Conservation (phyloP, 2,797 vertebrate genomes). For the Thamnophis elegans region DNA sequence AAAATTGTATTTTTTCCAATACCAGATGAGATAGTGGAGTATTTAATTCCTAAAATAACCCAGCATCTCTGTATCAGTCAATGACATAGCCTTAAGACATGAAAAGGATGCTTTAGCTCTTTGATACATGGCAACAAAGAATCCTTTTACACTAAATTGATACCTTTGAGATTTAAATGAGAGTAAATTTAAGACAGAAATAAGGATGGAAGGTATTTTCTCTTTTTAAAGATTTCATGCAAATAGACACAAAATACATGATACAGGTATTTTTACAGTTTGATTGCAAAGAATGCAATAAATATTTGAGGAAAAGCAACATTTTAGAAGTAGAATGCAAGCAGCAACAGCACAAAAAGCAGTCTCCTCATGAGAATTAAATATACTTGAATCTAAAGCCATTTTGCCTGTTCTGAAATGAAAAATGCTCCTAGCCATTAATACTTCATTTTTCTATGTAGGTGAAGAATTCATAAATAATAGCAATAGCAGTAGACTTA, state of each 20-base stretch:
- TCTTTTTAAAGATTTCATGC: neutral
- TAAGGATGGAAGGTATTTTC: neutral
- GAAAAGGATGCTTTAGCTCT: neutral
- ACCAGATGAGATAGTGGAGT: neutral
- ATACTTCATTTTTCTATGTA: conserved; percentile 48
- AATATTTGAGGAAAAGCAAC: conserved; percentile 33
- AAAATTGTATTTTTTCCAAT: neutral
- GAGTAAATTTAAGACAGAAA: neutral
- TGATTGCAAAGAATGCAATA: conserved; percentile 12
- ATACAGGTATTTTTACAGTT: neutral
- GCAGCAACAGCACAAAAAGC: conserved; percentile 2
- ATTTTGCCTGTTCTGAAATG: conserved; percentile 33
- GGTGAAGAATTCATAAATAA: conserved; percentile 44
- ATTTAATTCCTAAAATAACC: neutral
- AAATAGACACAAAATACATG: neutral
- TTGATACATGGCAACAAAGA: neutral
- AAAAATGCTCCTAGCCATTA: conserved; percentile 25
- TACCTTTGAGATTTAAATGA: neutral
- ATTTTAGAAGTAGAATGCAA: conserved; percentile 42
- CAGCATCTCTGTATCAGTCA: neutral
- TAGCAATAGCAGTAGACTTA: too few relatives aligned
- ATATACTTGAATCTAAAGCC: conserved; percentile 36
- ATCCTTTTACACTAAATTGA: neutral
- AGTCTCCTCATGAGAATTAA: neutral
- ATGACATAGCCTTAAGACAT: neutral